Conservation (phyloP, 1,140 invertebrate genomes). For the Euwallacea similis region DNA sequence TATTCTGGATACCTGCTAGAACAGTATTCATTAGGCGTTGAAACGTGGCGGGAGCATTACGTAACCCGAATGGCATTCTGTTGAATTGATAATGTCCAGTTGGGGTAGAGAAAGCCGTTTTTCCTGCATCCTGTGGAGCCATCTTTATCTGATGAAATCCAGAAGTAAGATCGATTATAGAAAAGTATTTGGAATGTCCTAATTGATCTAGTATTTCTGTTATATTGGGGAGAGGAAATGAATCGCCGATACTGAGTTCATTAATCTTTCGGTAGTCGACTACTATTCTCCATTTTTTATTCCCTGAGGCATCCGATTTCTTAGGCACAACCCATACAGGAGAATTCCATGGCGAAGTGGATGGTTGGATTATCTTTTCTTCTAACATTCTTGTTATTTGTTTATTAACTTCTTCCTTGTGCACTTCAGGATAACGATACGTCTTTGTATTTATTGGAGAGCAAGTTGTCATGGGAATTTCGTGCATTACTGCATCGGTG, state of each 20-base stretch:
- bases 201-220: conserved; percentile 51
- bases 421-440: conserved; percentile 5
- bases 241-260: conserved; percentile 36
- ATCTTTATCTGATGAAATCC: conserved; percentile 19
- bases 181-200: conserved; percentile 50
- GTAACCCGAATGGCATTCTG: background rate
- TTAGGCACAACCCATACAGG: conserved; percentile 32
- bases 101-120: conserved; percentile 47
- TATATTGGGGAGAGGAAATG: conserved; percentile 40
- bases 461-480: background rate
- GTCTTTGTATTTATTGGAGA: conserved; percentile 6
- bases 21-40: conserved; percentile 48
- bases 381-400: conserved; percentile 16
- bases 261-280: conserved; percentile 41
- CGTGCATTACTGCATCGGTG: background rate
- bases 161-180: conserved; percentile 11
- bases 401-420: conserved; percentile 13
- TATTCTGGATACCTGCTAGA: conserved; percentile 46
- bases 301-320: conserved; percentile 42
- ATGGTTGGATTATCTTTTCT: conserved; percentile 13
- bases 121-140: background rate
- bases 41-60: background rate
- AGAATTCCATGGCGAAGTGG: conserved; percentile 14
- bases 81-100: conserved; percentile 52
- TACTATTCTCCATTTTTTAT: conserved; percentile 39